Percentiles rank a stretch among this genome's conserved stretches.
These are phyloP conservation scores for Proteles cristata DNA, from an alignment of 2,113 vertebrate genomes.

Conservation along the genomic window DNA sequence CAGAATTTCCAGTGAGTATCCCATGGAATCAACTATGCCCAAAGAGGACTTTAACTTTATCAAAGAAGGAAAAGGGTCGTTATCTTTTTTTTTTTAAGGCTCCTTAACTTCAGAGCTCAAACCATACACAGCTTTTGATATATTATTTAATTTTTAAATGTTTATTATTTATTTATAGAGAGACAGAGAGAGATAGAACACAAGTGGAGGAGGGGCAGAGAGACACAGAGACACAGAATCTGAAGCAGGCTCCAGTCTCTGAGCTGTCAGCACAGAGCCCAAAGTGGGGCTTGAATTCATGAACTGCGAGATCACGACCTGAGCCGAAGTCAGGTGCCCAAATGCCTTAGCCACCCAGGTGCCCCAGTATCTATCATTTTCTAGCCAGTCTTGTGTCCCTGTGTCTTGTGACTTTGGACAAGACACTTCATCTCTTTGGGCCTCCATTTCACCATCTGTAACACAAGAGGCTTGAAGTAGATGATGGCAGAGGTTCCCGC, in stretches of 20 bases:
- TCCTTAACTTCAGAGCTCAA: neutral
- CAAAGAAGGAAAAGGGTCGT: neutral
- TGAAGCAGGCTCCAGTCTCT: no score
- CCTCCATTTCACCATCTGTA: neutral
- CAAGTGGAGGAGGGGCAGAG: no score
- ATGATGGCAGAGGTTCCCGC: neutral
- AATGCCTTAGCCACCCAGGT: no score
- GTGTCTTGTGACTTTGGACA: neutral
- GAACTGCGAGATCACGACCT: no score
- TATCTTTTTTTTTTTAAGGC: neutral
- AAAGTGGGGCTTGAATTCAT: no score
- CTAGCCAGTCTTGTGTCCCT: neutral
- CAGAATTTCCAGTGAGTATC: neutral
- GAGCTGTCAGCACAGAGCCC: no score
- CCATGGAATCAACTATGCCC: neutral
- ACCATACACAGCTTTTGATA: neutral
- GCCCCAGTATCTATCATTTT: neutral
- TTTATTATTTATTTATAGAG: no score
- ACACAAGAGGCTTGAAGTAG: neutral
- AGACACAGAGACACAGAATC: no score
- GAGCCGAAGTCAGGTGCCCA: no score
- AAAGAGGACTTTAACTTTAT: constrained; percentile 8
- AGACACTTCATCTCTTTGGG: neutral
- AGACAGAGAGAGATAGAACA: no score
- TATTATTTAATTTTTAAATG: no score